Base-by-base conservation (phyloP, 92 coral and sea anemone species). In the Desmophyllum pertusum region DNA sequence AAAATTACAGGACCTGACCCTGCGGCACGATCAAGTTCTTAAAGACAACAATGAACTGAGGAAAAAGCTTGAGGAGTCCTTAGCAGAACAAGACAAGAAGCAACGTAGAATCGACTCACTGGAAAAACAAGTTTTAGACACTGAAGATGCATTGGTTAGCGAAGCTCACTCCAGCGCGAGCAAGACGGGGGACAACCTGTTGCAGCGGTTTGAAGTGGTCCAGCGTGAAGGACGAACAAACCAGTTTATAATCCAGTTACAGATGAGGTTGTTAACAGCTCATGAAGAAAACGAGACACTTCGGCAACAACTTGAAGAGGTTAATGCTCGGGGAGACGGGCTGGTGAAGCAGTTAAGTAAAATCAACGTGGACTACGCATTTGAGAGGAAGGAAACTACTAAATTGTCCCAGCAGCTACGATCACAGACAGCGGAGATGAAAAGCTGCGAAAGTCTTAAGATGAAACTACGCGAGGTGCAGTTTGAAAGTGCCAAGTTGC, bases 221-320 rank as follows among this genome's bases (percentile, higher is more conserved):
- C 91, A 87, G 35, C 55, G 75, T 10, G 89, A 91, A 42, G 80
- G 81, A 9, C 79, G 81, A 25, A 87, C 88, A 57, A 91, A 87
- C 64, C 88, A 91, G 63, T 87, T 91, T 33, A 87, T 91, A 36
- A 91, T 91, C 19, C 94, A 91, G 77, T 84, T 91, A 10, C 94
- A 91, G 75, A 91, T 91, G 91, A 91, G 62, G 41, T 78, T 91
- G 52, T 29, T 91, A 23, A 25, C 81, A 64, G 76, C 87, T 2
- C 87, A 84, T 25, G 87, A 84, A n/a, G 87, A 84, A 64, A 84
- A 64, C 42, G 87, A 84, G 43, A 53, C 70, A 2, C 61, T 71
- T 13, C 35, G 72, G 61, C 23, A 59, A 39, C 78, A 82, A 43
- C n/a, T 90, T 33, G 86, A 86, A 48, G 93, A 82, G 27, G 53